Conservation (phyloP, 2,797 vertebrate genomes). For the Platyrinchus mystaceus region DNA sequence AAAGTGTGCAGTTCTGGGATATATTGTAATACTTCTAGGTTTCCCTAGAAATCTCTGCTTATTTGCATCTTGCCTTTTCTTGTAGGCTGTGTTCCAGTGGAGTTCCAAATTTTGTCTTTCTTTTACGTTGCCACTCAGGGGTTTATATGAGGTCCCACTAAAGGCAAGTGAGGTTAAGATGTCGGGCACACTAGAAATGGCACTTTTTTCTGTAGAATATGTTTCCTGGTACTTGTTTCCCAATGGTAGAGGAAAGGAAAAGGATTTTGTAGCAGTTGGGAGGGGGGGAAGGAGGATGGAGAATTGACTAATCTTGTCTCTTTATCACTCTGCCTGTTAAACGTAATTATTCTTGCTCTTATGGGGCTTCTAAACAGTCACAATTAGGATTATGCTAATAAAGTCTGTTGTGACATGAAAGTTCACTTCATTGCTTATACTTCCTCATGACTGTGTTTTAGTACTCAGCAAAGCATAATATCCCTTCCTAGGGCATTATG, state of each 20-base stretch:
- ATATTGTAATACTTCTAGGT: background rate
- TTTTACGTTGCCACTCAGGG: background rate
- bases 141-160: background rate
- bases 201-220: background rate
- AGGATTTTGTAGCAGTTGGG: conserved; percentile 15
- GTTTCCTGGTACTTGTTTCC: background rate
- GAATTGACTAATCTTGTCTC: conserved; percentile 64
- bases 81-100: background rate
- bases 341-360: conserved; percentile 71
- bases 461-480: background rate
- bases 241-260: background rate
- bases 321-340: conserved; percentile 65
- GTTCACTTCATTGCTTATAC: conserved; percentile 34
- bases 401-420: conserved; percentile 35
- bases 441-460: background rate
- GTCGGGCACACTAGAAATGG: background rate
- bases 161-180: background rate
- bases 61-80: background rate
- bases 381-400: conserved; percentile 73
- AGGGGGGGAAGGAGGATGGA: background rate
- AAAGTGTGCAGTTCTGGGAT: background rate
- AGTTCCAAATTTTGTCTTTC: background rate
- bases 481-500: background rate
- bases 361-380: conserved; percentile 65
- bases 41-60: background rate